phyloP scores from a whole-genome alignment of 2,113 vertebrate species.

The Ifrita kowaldi region DNA sequence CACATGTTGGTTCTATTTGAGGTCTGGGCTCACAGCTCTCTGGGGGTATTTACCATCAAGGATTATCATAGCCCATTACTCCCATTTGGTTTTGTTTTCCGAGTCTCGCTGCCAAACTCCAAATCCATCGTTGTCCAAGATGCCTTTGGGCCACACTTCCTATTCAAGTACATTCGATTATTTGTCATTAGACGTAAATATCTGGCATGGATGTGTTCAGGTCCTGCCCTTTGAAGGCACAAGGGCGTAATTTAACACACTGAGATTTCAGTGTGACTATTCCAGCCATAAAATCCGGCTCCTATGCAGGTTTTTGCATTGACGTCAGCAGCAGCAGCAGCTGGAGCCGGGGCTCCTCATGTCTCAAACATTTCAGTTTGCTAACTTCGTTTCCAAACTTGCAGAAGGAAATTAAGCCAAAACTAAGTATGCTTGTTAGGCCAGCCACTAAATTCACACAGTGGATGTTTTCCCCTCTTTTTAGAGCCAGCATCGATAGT shows the following conservation, averaged over 20 bases:
- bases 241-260: conserved; percentile 34
- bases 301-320: conserved; percentile 31
- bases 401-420: background rate
- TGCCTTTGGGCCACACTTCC: background rate
- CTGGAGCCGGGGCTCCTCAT: conserved; percentile 1
- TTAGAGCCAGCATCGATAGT: background rate
- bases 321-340: conserved; percentile 37
- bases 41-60: background rate
- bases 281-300: conserved; percentile 39
- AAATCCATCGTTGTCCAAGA: background rate
- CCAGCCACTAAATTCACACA: fast-evolving
- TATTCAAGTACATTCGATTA: background rate
- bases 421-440: background rate
- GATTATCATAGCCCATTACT: background rate
- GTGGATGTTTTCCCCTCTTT: background rate
- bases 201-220: background rate
- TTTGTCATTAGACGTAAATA: conserved; percentile 24
- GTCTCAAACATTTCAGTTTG: background rate
- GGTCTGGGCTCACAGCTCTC: background rate
- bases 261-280: conserved; percentile 5
- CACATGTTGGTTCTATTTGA: background rate
- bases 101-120: background rate
- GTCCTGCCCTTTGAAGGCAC: background rate
- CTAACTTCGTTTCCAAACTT: background rate
- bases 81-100: conserved; percentile 1